Evolutionary conservation across 2,797 vertebrate species (phyloP), one percentile per base, ranked within the genome.

Genomic region (Tapirus indicus): DNA sequence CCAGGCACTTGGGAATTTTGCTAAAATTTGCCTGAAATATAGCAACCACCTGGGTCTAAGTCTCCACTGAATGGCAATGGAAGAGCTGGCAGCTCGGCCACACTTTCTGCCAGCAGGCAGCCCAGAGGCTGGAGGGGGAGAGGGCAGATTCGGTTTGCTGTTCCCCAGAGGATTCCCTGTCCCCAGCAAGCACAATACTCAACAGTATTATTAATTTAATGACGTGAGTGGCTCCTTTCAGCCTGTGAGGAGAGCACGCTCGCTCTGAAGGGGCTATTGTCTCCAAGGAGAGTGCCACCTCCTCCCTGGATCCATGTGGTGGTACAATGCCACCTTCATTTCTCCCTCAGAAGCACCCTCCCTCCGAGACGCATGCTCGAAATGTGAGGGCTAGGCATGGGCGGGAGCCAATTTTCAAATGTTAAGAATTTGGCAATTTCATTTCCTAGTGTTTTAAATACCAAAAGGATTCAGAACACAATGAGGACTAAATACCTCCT

Each of bases 371-470:
- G 1, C 23, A 47, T 0, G 47, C 54, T 91, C 94, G 82, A 96
- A 94, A 95, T 29, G 38, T n/a, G 77, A 95, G 35, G 58, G 94
- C 23, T 66, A 16, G 7, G 75, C 60, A 32, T 88, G 90, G 17
- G 89, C 54, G 66, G 93, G 17, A 96, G 88, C 96, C 88, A 90
- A 23, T 92, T 97, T 94, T 90, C 83, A 97, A 96, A 97, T 96
- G 96, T 87, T 97, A 93, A 35, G 35, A 89, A 88, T 89, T 68
- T 97, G 90, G 80, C 66, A 95, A 89, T 97, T 85, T 96, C 56
- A 47, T 82, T 89, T 97, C 95, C 92, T 27, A 94, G 79, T 94
- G 89, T 86, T 82, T 96, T 95, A 98, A 98, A 97, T 87, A 97
- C 25, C n/a, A 56, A 94, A 97, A 96, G 86, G 54, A 80, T 94